These are phyloP conservation scores for Paedocypris micromegethes DNA, from an alignment of 2,797 vertebrate species.

Conservation along the genomic window DNA sequence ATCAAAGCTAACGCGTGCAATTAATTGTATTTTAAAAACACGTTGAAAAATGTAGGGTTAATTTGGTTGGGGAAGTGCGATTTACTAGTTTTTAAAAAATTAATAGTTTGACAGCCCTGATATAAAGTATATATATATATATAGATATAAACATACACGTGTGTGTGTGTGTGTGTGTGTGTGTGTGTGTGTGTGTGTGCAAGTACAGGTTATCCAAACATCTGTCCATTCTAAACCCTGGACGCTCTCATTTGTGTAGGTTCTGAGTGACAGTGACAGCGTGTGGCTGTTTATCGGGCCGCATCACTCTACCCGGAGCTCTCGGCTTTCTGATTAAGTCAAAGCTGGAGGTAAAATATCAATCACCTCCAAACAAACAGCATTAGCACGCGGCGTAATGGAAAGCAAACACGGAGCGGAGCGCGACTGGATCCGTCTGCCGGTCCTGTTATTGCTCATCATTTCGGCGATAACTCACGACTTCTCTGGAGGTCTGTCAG, in stretches of 20 bases:
- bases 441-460: conserved; percentile 31
- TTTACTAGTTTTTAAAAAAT: no score
- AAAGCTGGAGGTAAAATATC: conserved; percentile 35
- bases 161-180: no score
- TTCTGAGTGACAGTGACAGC: conserved; percentile 32
- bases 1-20: no score
- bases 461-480: conserved; percentile 24
- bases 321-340: conserved; percentile 34
- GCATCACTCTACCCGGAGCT: conserved; percentile 32
- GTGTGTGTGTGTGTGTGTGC: no score
- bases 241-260: background rate
- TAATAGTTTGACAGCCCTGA: no score
- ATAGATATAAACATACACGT: no score
- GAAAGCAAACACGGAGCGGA: conserved; percentile 34
- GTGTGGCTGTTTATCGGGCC: conserved; percentile 39
- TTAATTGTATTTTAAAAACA: no score
- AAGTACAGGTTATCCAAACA: background rate
- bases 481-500: no score
- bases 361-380: conserved; percentile 38
- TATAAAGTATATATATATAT: no score
- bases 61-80: no score
- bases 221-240: background rate
- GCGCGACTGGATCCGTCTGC: conserved; percentile 18
- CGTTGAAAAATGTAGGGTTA: no score
- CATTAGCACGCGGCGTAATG: conserved; percentile 37